A percentile compares a stretch with the other conserved stretches of the same genome.
Conservation (phyloP, 2,888 invertebrate genomes). For the Poecilus cupreus region DNA sequence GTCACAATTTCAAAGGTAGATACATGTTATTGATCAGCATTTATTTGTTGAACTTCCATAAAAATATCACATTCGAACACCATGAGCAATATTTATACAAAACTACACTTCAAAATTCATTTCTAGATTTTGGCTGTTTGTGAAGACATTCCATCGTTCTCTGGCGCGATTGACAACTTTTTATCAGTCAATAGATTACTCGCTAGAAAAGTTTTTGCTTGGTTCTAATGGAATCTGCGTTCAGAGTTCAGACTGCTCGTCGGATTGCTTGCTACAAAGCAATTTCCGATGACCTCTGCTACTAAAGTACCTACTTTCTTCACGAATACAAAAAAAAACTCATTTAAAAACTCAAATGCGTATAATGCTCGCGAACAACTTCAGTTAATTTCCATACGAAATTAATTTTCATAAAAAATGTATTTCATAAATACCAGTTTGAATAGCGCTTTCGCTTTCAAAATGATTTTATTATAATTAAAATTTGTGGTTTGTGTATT, state of each 20-base stretch:
- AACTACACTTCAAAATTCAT: too few relatives aligned
- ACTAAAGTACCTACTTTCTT: slow-evolving; percentile 10
- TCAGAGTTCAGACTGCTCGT: background rate
- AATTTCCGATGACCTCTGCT: slow-evolving; percentile 19
- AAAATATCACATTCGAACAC: too few relatives aligned
- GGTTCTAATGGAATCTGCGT: slow-evolving; percentile 17
- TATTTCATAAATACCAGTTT: too few relatives aligned
- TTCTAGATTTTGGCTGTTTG: background rate
- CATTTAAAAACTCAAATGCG: background rate
- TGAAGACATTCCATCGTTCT: background rate
- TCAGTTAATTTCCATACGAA: background rate
- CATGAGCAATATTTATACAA: too few relatives aligned
- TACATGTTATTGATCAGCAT: too few relatives aligned
- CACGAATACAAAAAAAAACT: background rate
- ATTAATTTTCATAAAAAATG: background rate
- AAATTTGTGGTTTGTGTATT: too few relatives aligned
- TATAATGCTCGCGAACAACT: background rate
- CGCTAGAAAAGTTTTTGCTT: slow-evolving; percentile 26
- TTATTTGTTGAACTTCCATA: too few relatives aligned
- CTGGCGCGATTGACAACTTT: background rate
- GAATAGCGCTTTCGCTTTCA: too few relatives aligned
- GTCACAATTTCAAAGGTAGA: too few relatives aligned
- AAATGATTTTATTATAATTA: too few relatives aligned
- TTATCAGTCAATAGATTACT: slow-evolving; percentile 8
- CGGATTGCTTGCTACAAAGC: slow-evolving; percentile 5